A percentile compares a stretch with the other conserved stretches of the same genome.
These are phyloP conservation scores for Tadarida brasiliensis DNA, from an alignment of 2,797 vertebrate genomes.

Conservation along the genomic window DNA sequence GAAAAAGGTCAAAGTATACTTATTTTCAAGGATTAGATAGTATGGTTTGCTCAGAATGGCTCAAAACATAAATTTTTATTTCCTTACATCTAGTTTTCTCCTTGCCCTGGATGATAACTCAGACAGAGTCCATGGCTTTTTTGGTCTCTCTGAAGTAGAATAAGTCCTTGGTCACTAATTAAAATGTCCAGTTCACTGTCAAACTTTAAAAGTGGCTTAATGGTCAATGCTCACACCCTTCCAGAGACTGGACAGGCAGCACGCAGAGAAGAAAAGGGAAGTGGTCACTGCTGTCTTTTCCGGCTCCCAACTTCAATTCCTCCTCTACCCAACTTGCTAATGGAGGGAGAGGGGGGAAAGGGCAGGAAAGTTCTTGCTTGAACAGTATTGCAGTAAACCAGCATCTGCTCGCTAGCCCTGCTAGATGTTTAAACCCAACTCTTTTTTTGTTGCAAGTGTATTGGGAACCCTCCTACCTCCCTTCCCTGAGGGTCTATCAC, in stretches of 20 bases:
- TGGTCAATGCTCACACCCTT: neutral
- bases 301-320: neutral
- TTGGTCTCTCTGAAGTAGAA: neutral
- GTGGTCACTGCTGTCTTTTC: neutral
- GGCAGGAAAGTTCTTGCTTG: neutral
- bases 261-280: neutral
- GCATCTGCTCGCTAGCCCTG: neutral
- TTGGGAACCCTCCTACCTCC: neutral
- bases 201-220: neutral
- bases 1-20: neutral
- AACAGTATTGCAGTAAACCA: neutral
- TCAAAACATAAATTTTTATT: neutral
- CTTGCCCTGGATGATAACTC: neutral
- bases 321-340: neutral
- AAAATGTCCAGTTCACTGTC: neutral
- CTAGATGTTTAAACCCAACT: neutral
- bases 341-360: neutral
- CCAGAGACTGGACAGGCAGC: too few relatives aligned
- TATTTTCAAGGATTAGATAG: neutral
- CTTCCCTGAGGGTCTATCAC: neutral
- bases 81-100: neutral
- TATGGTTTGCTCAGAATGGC: neutral
- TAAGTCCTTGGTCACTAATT: neutral
- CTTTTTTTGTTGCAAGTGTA: neutral
- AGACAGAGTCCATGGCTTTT: neutral